phyloP scores from a whole-genome alignment of 2,888 invertebrate genomes.

The Alviniconcha strummeri region DNA sequence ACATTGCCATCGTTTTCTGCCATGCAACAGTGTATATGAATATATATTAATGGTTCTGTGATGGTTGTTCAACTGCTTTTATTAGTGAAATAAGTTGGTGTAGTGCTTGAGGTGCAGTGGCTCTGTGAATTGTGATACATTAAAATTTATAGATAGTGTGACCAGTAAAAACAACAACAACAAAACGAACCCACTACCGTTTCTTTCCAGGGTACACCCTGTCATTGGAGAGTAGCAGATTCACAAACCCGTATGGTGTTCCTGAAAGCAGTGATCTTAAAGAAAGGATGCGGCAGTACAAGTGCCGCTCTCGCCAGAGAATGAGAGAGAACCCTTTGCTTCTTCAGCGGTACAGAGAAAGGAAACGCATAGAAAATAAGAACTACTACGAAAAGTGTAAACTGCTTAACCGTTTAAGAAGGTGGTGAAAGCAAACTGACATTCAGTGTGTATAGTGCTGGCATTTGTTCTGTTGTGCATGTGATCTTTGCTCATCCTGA shows the following conservation, averaged over 20 bases:
- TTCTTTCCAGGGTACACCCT: slow-evolving; percentile 10
- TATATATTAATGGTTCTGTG: no score
- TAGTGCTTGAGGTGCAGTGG: no score
- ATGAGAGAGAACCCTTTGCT: slow-evolving; percentile 16
- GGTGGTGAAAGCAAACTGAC: no score
- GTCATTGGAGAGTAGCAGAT: background rate
- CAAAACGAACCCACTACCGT: background rate
- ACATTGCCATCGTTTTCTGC: no score
- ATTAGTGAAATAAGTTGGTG: no score
- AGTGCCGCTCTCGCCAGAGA: background rate
- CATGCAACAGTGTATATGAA: no score
- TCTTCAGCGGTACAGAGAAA: slow-evolving; percentile 16
- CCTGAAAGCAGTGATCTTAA: background rate
- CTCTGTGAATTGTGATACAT: no score
- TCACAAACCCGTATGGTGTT: background rate
- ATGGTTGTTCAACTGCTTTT: no score
- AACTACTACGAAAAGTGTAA: slow-evolving; percentile 22
- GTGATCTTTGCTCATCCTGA: background rate
- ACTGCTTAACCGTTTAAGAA: background rate
- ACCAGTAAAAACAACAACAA: no score
- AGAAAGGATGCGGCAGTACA: slow-evolving; percentile 15
- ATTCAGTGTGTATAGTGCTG: no score
- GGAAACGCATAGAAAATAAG: slow-evolving; percentile 9
- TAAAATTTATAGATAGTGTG: no score
- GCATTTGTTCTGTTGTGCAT: no score